These are phyloP conservation scores for Atherinosoma microstoma DNA, from an alignment of 2,797 vertebrate genomes.

Conservation along the genomic window DNA sequence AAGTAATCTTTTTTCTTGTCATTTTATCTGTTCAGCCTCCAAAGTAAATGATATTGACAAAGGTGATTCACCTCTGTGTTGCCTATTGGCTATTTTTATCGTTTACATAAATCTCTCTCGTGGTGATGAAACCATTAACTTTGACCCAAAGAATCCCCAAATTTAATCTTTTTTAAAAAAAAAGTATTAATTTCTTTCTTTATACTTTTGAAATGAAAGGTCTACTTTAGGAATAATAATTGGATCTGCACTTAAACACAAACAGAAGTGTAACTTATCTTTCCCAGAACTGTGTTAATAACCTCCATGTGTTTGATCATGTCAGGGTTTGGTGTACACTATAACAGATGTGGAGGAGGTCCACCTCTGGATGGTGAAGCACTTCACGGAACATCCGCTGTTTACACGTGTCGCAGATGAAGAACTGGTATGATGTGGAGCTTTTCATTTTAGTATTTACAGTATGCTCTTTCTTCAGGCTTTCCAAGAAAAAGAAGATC, in stretches of 20 bases:
- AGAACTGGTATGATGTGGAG: slow-evolving; percentile 83
- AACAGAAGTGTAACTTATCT: background rate
- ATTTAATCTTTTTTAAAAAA: background rate
- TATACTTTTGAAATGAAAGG: background rate
- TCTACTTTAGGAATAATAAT: slow-evolving; percentile 2
- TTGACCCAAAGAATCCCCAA: background rate
- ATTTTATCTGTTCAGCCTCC: slow-evolving; percentile 66
- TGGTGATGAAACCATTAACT: slow-evolving; percentile 50
- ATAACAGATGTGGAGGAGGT: slow-evolving; percentile 93
- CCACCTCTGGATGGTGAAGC: slow-evolving; percentile 91
- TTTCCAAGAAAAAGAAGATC: background rate
- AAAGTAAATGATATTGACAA: slow-evolving; percentile 74
- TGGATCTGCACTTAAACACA: slow-evolving; percentile 2
- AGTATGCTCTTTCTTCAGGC: background rate
- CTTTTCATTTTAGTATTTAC: slow-evolving; percentile 16
- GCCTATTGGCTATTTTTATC: slow-evolving; percentile 75
- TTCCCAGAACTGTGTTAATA: slow-evolving; percentile 35
- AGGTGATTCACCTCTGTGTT: slow-evolving; percentile 75
- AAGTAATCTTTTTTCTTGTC: slow-evolving; percentile 74
- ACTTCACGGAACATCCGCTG: slow-evolving; percentile 90
- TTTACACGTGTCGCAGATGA: slow-evolving; percentile 85
- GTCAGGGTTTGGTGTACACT: slow-evolving; percentile 92
- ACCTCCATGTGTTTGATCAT: slow-evolving; percentile 39
- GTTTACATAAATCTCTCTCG: slow-evolving; percentile 38
- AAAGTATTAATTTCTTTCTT: background rate